phyloP scores from a whole-genome alignment of 2,888 invertebrate species.

The Ariolimax columbianus region DNA sequence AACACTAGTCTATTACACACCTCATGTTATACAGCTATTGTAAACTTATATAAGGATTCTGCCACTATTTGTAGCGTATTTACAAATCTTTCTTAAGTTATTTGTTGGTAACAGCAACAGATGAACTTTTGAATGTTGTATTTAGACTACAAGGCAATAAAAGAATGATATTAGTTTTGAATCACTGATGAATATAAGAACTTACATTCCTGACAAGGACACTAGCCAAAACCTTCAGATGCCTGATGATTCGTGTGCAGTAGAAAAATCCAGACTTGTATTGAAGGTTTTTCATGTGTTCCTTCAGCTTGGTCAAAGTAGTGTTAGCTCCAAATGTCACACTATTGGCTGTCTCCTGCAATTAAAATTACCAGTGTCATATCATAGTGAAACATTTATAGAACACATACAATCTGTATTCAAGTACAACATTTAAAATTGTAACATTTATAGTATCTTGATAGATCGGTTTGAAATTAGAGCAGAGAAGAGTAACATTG shows the following conservation, averaged over 20 bases:
- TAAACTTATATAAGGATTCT: too few relatives aligned
- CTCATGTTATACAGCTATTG: too few relatives aligned
- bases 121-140: too few relatives aligned
- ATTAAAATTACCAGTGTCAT: not conserved
- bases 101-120: too few relatives aligned
- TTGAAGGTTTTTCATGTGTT: conserved; percentile 44
- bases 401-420: not conserved
- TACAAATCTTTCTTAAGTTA: too few relatives aligned
- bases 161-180: not conserved
- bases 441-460: not conserved
- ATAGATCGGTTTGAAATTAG: too few relatives aligned
- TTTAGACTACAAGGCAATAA: too few relatives aligned
- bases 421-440: not conserved
- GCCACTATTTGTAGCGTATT: too few relatives aligned
- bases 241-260: conserved; percentile 44
- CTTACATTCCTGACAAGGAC: conserved; percentile 55
- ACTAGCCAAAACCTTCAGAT: conserved; percentile 54
- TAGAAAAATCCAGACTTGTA: conserved; percentile 52
- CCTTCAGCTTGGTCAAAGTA: conserved; percentile 48
- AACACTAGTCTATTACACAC: too few relatives aligned
- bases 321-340: conserved; percentile 52
- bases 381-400: not conserved
- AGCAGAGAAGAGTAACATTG: too few relatives aligned
- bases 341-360: conserved; percentile 36
- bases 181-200: too few relatives aligned